Percentiles rank a stretch among this genome's conserved stretches.
Conservation (phyloP, 2,888 invertebrate genomes). For the Lepetodrilus schrolli region DNA sequence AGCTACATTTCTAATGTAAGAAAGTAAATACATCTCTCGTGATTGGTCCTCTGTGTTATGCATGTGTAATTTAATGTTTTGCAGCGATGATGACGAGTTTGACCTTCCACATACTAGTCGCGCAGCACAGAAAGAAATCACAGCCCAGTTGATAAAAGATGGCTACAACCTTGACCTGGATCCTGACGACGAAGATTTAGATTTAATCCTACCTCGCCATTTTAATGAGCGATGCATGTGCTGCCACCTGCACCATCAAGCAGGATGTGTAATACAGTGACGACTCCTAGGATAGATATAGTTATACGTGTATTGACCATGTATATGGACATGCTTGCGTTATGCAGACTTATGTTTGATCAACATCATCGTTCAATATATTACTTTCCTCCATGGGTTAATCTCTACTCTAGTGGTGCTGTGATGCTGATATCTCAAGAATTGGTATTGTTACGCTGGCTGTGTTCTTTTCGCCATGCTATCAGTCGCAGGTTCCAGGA, state of each 20-base stretch:
- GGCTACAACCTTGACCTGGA: slow-evolving; percentile 79
- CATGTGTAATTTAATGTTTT: slow-evolving; percentile 56
- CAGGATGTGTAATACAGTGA: slow-evolving; percentile 29
- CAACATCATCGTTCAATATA: too few species aligned
- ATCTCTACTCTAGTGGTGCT: too few species aligned
- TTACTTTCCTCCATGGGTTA: too few species aligned
- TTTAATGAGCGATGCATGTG: slow-evolving; percentile 76
- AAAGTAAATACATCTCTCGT: not conserved
- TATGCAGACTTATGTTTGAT: too few species aligned
- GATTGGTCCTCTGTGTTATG: not conserved
- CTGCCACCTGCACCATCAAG: slow-evolving; percentile 62
- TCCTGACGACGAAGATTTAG: slow-evolving; percentile 78
- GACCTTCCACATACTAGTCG: slow-evolving; percentile 76
- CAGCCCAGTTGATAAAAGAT: slow-evolving; percentile 79
- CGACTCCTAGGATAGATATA: not conserved
- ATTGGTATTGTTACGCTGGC: too few species aligned
- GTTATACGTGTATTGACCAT: too few species aligned
- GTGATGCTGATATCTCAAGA: too few species aligned
- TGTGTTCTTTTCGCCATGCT: too few species aligned
- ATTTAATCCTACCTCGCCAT: slow-evolving; percentile 77
- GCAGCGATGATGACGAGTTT: slow-evolving; percentile 75
- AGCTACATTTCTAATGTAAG: too few species aligned
- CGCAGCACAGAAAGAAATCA: slow-evolving; percentile 77
- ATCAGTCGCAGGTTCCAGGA: too few species aligned
- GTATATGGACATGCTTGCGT: too few species aligned